phyloP scores from a whole-genome alignment of 2,113 vertebrate species.

The Ictalurus punctatus region DNA sequence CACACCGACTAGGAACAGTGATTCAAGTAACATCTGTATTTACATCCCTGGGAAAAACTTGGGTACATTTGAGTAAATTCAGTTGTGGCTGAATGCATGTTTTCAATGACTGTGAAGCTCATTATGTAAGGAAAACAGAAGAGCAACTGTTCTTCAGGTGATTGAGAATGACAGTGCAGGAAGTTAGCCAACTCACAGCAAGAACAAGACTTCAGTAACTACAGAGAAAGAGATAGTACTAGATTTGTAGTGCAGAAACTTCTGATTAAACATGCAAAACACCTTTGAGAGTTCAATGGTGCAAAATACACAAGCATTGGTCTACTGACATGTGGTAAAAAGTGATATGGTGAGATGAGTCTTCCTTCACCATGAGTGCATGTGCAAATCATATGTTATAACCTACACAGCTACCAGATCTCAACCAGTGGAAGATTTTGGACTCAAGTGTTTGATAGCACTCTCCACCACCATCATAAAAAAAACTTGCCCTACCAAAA shows the following conservation, averaged over 20 bases:
- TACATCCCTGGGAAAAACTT: not conserved
- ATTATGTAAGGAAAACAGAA: not conserved
- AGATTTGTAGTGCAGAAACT: not conserved
- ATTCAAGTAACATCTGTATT: not conserved
- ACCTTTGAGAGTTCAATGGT: not conserved
- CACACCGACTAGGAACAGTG: not conserved
- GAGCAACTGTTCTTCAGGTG: not conserved
- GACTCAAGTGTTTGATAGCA: not conserved
- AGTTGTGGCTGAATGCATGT: not conserved
- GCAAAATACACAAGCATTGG: not conserved
- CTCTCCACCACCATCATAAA: not conserved
- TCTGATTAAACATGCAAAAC: not conserved
- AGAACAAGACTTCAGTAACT: not conserved
- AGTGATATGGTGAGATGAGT: not conserved
- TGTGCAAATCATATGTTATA: not conserved
- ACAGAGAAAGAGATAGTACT: not conserved
- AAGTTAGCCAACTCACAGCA: too few species aligned
- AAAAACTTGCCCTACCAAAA: not conserved
- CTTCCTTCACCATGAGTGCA: not conserved
- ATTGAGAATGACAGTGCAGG: not conserved
- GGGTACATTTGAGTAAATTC: not conserved
- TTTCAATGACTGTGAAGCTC: not conserved
- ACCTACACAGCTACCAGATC: not conserved
- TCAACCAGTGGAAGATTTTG: not conserved
- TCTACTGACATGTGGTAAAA: not conserved